Percentiles rank a stretch among this genome's conserved stretches.
phyloP scores from a whole-genome alignment of 2,888 invertebrate species.

The Sepiola atlantica region DNA sequence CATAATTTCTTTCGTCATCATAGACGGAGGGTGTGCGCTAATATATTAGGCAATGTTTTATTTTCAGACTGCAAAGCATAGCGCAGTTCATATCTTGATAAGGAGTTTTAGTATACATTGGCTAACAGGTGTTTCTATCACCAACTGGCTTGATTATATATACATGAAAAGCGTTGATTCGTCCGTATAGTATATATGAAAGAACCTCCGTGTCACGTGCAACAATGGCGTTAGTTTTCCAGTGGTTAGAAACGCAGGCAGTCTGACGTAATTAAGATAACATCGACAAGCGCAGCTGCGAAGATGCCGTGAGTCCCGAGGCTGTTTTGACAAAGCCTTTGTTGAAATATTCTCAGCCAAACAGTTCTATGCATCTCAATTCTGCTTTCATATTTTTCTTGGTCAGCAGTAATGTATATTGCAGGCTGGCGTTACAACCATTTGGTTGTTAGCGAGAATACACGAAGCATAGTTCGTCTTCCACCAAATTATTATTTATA shows the following conservation, averaged over 20 bases:
- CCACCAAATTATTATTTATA: too few relatives aligned
- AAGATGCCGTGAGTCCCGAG: not conserved
- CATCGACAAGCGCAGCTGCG: not conserved
- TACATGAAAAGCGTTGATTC: not conserved
- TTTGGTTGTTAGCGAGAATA: not conserved
- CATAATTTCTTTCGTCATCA: too few relatives aligned
- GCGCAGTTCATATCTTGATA: not conserved
- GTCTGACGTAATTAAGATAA: not conserved
- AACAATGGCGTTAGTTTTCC: not conserved
- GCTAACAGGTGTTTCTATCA: not conserved
- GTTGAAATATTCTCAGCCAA: not conserved
- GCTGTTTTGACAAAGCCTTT: not conserved
- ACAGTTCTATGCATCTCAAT: not conserved
- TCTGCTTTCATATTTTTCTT: not conserved
- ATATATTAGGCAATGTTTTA: too few relatives aligned
- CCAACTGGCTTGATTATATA: not conserved
- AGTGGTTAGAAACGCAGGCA: not conserved
- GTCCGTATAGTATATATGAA: not conserved
- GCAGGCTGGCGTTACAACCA: not conserved
- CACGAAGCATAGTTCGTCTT: not conserved
- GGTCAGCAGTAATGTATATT: not conserved
- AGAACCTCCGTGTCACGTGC: not conserved
- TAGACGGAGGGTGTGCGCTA: too few relatives aligned
- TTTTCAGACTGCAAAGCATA: not conserved
- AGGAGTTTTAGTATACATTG: not conserved